A percentile compares a stretch with the other conserved stretches of the same genome.
Evolutionary conservation across 92 coral and sea anemone genomes (phyloP).

Genomic region (Umimayanthus kanabou): DNA sequence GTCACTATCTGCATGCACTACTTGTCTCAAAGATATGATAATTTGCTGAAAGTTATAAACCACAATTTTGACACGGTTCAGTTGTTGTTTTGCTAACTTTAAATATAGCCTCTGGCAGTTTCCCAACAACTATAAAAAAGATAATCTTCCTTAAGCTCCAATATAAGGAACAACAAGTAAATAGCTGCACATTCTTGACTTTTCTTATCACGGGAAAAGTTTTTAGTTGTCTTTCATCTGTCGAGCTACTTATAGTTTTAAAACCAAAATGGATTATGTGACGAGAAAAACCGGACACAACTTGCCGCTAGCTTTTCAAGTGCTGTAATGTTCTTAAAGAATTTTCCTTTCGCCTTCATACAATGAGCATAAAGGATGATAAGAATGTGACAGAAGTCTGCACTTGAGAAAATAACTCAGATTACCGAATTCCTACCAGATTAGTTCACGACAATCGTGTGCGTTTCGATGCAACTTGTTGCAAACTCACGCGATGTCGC

Average conservation of each 20-base stretch:
- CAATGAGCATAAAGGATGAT: background rate
- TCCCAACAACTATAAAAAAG: background rate
- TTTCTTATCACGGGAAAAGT: background rate
- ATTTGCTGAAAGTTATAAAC: background rate
- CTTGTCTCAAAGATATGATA: constrained; percentile 31
- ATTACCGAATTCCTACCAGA: background rate
- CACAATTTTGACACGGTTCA: background rate
- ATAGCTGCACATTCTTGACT: background rate
- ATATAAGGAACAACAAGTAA: no score
- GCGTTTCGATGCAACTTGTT: background rate
- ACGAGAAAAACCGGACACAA: background rate
- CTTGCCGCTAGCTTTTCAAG: background rate
- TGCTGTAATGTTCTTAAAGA: background rate
- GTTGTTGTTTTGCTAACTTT: background rate
- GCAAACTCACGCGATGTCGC: no score
- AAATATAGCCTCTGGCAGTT: background rate
- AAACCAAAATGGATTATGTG: background rate
- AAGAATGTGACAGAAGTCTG: no score
- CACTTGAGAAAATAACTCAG: background rate
- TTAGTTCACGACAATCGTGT: background rate
- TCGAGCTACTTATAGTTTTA: background rate
- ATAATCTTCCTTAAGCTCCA: no score
- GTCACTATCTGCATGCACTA: background rate
- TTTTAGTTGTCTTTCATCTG: background rate
- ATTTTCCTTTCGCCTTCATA: background rate